Evolutionary conservation across 1,140 invertebrate genomes (phyloP).

Genomic region (Hypothenemus hampei): DNA sequence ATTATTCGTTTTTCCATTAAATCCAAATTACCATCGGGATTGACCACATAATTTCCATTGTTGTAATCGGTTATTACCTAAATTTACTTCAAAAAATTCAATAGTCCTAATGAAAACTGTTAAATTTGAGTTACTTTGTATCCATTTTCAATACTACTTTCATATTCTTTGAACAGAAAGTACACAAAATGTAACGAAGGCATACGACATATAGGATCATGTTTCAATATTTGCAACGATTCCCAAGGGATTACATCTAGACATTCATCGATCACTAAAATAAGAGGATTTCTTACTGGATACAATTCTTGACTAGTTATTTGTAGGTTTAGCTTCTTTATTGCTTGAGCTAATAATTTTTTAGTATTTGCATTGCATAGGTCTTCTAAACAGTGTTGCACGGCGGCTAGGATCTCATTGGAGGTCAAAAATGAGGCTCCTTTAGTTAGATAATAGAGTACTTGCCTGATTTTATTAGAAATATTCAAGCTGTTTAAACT

Average conservation of each 20-base stretch:
- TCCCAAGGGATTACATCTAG: slow-evolving; percentile 74
- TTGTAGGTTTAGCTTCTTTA: slow-evolving; percentile 8
- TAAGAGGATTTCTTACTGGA: slow-evolving; percentile 48
- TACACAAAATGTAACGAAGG: slow-evolving; percentile 68
- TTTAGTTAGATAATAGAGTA: slow-evolving; percentile 11
- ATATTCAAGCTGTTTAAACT: background rate
- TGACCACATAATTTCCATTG: slow-evolving; percentile 53
- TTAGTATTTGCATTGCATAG: slow-evolving; percentile 18
- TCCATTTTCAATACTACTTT: slow-evolving; percentile 53
- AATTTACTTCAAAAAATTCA: background rate
- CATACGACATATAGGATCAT: slow-evolving; percentile 63
- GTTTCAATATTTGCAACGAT: slow-evolving; percentile 56
- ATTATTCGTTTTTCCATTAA: slow-evolving; percentile 64
- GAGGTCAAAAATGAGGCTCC: slow-evolving; percentile 1
- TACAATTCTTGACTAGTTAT: background rate
- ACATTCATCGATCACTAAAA: slow-evolving; percentile 61
- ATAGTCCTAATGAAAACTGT: background rate
- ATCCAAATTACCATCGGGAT: slow-evolving; percentile 63
- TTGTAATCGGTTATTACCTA: slow-evolving; percentile 41
- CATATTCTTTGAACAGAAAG: slow-evolving; percentile 58
- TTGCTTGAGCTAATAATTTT: slow-evolving; percentile 12
- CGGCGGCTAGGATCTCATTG: slow-evolving; percentile 2
- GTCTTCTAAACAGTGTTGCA: slow-evolving; percentile 30
- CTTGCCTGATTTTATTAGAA: background rate
- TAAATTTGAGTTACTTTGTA: slow-evolving; percentile 44